These are phyloP conservation scores for Drosophila bocqueti DNA, from an alignment of 1,140 invertebrate genomes.

Conservation along the genomic window DNA sequence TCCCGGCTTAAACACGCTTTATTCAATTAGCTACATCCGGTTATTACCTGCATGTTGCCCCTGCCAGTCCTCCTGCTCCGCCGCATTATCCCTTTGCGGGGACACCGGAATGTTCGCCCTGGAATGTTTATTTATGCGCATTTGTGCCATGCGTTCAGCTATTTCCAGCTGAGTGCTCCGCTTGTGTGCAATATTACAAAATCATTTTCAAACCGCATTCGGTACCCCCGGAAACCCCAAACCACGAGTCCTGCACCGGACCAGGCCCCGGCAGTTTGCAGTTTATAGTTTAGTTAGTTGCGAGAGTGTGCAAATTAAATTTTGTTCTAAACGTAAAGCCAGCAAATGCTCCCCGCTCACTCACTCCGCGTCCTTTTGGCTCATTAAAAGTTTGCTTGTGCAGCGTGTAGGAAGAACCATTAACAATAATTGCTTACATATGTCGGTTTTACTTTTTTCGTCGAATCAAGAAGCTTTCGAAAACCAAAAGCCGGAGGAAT, in stretches of 20 bases:
- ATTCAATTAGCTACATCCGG: constrained; percentile 82
- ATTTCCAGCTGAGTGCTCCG: constrained; percentile 77
- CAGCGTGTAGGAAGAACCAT: constrained; percentile 27
- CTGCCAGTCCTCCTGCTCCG: background rate
- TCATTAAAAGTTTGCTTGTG: constrained; percentile 75
- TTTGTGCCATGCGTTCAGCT: constrained; percentile 62
- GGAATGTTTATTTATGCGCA: constrained; percentile 71
- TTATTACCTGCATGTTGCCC: constrained; percentile 72
- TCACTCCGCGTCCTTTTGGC: background rate
- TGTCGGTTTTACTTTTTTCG: background rate
- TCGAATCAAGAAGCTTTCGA: background rate
- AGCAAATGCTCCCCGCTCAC: constrained; percentile 18
- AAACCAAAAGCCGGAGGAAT: background rate
- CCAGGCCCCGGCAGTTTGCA: background rate
- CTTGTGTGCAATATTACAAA: constrained; percentile 77
- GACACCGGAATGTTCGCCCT: constrained; percentile 40
- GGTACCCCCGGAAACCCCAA: background rate
- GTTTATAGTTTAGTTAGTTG: constrained; percentile 55
- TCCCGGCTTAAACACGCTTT: constrained; percentile 72
- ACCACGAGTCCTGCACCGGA: background rate
- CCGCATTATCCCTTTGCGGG: constrained; percentile 45
- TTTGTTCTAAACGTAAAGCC: constrained; percentile 54
- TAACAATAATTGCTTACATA: constrained; percentile 53
- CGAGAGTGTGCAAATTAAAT: constrained; percentile 72
- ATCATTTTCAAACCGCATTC: constrained; percentile 76